Evolutionary conservation across 2,113 vertebrate species (phyloP), one percentile per base, ranked within the genome.

Genomic region (Triplophysa dalaica): DNA sequence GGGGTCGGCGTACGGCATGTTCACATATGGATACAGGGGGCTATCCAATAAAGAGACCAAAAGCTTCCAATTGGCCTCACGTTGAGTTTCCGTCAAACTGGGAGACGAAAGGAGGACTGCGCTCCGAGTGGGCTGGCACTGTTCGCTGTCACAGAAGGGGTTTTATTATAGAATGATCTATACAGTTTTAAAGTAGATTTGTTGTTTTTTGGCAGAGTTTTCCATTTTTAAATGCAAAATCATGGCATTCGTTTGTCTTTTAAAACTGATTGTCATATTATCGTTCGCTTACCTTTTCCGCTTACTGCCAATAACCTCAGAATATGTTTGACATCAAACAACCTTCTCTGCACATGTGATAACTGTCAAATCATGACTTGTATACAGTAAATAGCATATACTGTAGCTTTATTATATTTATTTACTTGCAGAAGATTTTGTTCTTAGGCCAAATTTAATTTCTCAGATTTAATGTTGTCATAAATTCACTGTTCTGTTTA

Each of bases 351-450:
- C 58, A 1, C 76, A 68, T 50, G n/a, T 63, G 22, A 16, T 48
- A 77, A 41, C 67, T 38, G 45, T 82, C n/a, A 65, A 82, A 88
- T 85, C 87, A 88, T 85, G 83, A 69, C 72, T 79, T 73, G 11
- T 81, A 64, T 82, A 84, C 85, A 84, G 81, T 81, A 84, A 48
- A 75, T 84, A 82, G 70, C 81, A 64, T 75, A 45, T 81, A 81
- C 82, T 85, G 76, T 84, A 80, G 73, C 72, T 61, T 80, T 26
- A 60, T 61, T 45, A 41, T 83, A 80, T 82, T 84, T 81, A 80
- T 81, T 79, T 75, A 14, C 70, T 80, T 38, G 8, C 63, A 45
- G 19, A 70, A 62, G 29, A 41, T 69, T 67, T 29, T 26, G 33
- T 43, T 43, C 54, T 7, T 16, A 16, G 29, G n/a, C 9, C 60